Conservation (phyloP, 2,888 invertebrate species). For the Linnaemya tessellans region DNA sequence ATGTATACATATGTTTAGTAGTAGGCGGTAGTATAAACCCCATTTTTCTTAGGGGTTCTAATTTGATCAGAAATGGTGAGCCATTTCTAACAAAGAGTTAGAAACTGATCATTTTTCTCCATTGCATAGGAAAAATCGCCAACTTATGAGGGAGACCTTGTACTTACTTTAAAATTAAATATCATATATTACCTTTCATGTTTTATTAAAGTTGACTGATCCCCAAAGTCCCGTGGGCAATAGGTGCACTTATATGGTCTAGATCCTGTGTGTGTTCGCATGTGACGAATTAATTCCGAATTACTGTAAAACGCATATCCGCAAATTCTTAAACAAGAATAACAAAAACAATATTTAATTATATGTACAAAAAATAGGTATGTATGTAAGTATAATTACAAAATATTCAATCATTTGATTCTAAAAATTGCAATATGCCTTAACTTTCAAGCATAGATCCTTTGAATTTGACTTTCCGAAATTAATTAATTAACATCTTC, state of each 20-base stretch:
- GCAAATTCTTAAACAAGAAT: slow-evolving; percentile 78
- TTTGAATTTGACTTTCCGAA: too few species aligned
- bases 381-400: neutral
- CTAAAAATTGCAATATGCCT: too few species aligned
- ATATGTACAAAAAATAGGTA: neutral
- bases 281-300: slow-evolving; percentile 82
- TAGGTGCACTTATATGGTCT: slow-evolving; percentile 81
- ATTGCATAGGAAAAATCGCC: neutral
- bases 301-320: slow-evolving; percentile 81
- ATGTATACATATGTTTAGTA: too few species aligned
- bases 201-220: slow-evolving; percentile 82
- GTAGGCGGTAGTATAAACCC: too few species aligned
- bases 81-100: too few species aligned
- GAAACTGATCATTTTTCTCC: too few species aligned
- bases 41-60: too few species aligned
- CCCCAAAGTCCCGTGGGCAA: slow-evolving; percentile 81
- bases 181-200: slow-evolving; percentile 79
- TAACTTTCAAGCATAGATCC: too few species aligned
- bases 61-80: too few species aligned
- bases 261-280: slow-evolving; percentile 82
- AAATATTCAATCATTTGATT: too few species aligned
- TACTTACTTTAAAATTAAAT: neutral
- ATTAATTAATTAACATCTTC: too few species aligned
- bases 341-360: neutral
- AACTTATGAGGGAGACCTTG: neutral